phyloP scores from a whole-genome alignment of 2,888 invertebrate species.

The Drosophila neutralis region DNA sequence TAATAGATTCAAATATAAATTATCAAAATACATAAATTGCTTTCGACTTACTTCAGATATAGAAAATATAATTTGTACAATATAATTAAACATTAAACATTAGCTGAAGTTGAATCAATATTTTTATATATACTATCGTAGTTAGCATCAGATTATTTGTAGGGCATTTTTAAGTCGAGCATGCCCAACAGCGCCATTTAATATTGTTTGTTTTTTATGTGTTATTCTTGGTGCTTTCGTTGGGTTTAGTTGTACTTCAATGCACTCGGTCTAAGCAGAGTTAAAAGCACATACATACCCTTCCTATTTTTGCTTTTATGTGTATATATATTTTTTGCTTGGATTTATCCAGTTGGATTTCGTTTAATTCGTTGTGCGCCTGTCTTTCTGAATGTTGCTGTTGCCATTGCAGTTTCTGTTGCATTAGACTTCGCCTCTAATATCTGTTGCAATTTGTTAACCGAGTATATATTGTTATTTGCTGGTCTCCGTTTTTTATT shows the following conservation, averaged over 20 bases:
- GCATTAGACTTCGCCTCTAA: conserved; percentile 76
- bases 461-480: conserved; percentile 52
- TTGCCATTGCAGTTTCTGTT: conserved; percentile 40
- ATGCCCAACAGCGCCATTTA: not conserved
- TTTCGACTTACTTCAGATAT: no score
- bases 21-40: not conserved
- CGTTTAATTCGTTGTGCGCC: conserved; percentile 71
- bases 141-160: not conserved
- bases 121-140: not conserved
- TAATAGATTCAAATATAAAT: not conserved
- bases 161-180: not conserved
- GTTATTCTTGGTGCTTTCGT: conserved; percentile 26
- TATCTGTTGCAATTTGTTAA: conserved; percentile 78
- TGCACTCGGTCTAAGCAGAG: conserved; percentile 48
- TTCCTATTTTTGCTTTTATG: not conserved
- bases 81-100: no score
- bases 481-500: conserved; percentile 12
- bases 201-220: conserved; percentile 12
- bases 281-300: conserved; percentile 19
- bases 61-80: not conserved
- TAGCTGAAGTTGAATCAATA: not conserved
- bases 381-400: conserved; percentile 8
- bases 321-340: conserved; percentile 17
- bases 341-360: conserved; percentile 54
- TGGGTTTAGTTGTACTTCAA: conserved; percentile 60